These are phyloP conservation scores for Todiramphus saurophagus DNA, from an alignment of 2,113 vertebrate genomes.

Conservation along the genomic window DNA sequence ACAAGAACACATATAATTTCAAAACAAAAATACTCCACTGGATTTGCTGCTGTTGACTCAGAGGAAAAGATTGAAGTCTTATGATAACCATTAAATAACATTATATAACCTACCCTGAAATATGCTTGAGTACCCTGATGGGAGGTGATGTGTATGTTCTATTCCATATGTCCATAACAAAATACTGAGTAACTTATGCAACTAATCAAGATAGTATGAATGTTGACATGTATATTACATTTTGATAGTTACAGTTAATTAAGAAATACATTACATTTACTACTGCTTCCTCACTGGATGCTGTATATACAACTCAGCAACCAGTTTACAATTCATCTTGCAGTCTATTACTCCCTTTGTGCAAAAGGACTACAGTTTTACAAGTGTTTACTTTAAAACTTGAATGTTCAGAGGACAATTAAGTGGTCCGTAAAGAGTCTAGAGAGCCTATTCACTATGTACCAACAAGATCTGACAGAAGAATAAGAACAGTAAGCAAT, in stretches of 20 bases:
- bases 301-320: not conserved
- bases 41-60: not conserved
- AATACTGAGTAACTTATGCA: not conserved
- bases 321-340: not conserved
- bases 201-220: not conserved
- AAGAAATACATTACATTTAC: not conserved
- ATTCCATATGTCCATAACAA: accelerated
- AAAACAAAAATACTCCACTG: not conserved
- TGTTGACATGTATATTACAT: not conserved
- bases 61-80: not conserved
- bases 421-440: not conserved
- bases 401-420: not conserved
- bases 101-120: not conserved
- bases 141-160: accelerated
- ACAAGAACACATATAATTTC: not conserved
- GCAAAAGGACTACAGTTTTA: not conserved
- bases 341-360: not conserved
- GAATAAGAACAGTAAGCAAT: not conserved
- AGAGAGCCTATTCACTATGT: not conserved
- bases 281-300: not conserved
- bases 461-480: not conserved
- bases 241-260: not conserved
- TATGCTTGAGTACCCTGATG: not conserved
- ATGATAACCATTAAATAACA: not conserved
- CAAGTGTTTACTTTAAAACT: not conserved